Conservation (phyloP, 1,140 invertebrate genomes). For the Sweltsa coloradensis region DNA sequence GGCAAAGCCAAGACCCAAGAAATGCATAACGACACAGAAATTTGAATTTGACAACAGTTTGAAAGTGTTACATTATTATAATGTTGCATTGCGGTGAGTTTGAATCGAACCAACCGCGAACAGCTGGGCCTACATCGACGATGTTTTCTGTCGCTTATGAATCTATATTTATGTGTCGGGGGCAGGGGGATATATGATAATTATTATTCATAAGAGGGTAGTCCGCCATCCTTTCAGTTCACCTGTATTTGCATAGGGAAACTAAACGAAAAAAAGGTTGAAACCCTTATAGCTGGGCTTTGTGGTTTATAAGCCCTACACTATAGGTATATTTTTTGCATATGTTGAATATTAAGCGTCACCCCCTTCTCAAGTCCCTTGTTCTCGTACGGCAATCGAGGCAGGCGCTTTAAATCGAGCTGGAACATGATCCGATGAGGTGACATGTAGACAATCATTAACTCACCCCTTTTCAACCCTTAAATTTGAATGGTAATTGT, state of each 20-base stretch:
- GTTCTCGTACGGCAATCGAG: not conserved
- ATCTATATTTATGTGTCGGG: too few species aligned
- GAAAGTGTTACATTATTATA: not conserved
- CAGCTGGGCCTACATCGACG: not conserved
- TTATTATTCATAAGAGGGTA: constrained; percentile 6
- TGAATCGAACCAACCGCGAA: not conserved
- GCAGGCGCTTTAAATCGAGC: constrained; percentile 3
- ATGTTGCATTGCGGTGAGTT: not conserved
- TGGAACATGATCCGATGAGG: constrained; percentile 5
- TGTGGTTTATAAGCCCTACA: constrained; percentile 1
- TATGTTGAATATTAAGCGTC: constrained; percentile 4
- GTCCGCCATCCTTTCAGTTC: not conserved
- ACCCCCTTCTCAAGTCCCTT: not conserved
- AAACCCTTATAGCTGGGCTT: not conserved
- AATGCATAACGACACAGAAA: not conserved
- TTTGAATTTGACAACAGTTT: not conserved
- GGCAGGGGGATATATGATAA: constrained; percentile 2
- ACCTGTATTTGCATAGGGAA: constrained; percentile 7
- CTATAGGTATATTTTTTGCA: constrained; percentile 1
- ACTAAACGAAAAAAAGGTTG: not conserved
- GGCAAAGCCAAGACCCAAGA: too few species aligned
- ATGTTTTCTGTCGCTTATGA: not conserved
- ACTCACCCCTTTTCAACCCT: not conserved
- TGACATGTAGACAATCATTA: constrained; percentile 4
- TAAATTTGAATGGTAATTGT: not conserved